Evolutionary conservation across 1,140 invertebrate genomes (phyloP), one percentile per base, ranked within the genome.

Genomic region (Zaprionus nigranus): DNA sequence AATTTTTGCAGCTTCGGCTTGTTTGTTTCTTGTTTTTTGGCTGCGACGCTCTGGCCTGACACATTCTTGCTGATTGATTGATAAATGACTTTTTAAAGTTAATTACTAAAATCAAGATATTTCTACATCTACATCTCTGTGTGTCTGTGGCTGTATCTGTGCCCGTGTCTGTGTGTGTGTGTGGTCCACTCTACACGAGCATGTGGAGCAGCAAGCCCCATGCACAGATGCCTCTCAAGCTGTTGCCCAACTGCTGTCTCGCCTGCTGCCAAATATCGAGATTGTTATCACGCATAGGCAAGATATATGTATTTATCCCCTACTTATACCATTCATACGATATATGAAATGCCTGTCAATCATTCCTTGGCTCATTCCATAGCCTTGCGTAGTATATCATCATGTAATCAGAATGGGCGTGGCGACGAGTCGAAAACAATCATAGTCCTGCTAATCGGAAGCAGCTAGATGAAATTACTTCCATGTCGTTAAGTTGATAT

Each of bases 81-180:
- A 87, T 87, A 88, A 88, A 87, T 87, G 84, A 81, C 78, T 83
- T 83, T 83, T 86, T 71, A 70, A 64, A 87, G 76, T 80, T 87
- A 87, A 87, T 87, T 88, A 88, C 80, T 61, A 62, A 68, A 83
- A 75, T 72, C 60, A 73, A 72, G 70, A 71, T 77, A 78, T 36
- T 66, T 49, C 34, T 28, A 70, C 53, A 72, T 26, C 36, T 26
- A 40, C 17, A 59, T 58, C 61, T 20, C 12, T 58, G 17, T 62
- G 3, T n/a, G 38, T 13, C n/a, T n/a, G 6, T 15, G 17, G 36
- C 5, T 20, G 9, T 58, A n/a, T n/a, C n/a, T n/a, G n/a, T n/a
- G 38, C 20, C n/a, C n/a, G 6, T 15, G 17, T 51, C 5, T 20
- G 9, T 58, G 2, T 26, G 22, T 11, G 2, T 59, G 22, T 65